A percentile compares a stretch with the other conserved stretches of the same genome.
phyloP scores from a whole-genome alignment of 2,797 vertebrate species.

The Fistularia commersonii region DNA sequence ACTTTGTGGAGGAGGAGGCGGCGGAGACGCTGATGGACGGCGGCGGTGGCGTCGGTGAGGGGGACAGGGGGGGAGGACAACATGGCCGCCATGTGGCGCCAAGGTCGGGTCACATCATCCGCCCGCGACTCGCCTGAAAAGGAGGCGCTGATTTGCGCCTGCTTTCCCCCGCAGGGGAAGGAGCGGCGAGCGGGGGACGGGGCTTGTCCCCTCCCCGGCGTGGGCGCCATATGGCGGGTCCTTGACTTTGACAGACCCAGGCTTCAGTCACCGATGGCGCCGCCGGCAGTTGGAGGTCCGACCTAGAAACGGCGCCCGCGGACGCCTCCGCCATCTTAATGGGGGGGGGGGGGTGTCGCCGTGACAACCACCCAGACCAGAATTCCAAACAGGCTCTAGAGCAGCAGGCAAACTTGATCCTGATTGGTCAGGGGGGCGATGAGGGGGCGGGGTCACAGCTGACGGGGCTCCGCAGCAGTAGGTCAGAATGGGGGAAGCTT shows the following conservation, averaged over 20 bases:
- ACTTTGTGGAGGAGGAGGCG: conserved; percentile 51
- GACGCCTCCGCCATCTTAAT: conserved; percentile 33
- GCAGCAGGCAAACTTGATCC: too few species aligned
- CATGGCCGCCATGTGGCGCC: conserved; percentile 57
- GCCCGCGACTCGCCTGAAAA: conserved; percentile 42
- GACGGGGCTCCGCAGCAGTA: too few species aligned
- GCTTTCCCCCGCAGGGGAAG: too few species aligned
- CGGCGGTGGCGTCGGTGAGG: conserved; percentile 63
- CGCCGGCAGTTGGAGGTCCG: conserved; percentile 61
- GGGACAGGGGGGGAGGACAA: conserved; percentile 49
- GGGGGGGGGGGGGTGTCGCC: too few species aligned
- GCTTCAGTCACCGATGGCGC: conserved; percentile 75
- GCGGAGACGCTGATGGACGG: conserved; percentile 66
- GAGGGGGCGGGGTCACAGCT: too few species aligned
- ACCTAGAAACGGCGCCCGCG: conserved; percentile 57
- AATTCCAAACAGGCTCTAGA: too few species aligned
- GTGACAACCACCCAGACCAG: too few species aligned
- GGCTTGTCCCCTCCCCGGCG: too few species aligned
- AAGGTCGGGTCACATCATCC: conserved; percentile 68
- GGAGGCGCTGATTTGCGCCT: conserved; percentile 26
- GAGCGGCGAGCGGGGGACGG: too few species aligned
- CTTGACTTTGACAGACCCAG: conserved; percentile 72
- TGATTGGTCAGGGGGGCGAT: too few species aligned
- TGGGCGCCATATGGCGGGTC: conserved; percentile 66
- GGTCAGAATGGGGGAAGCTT: too few species aligned